These are phyloP conservation scores for Etheostoma spectabile DNA, from an alignment of 2,113 vertebrate genomes.

Conservation along the genomic window DNA sequence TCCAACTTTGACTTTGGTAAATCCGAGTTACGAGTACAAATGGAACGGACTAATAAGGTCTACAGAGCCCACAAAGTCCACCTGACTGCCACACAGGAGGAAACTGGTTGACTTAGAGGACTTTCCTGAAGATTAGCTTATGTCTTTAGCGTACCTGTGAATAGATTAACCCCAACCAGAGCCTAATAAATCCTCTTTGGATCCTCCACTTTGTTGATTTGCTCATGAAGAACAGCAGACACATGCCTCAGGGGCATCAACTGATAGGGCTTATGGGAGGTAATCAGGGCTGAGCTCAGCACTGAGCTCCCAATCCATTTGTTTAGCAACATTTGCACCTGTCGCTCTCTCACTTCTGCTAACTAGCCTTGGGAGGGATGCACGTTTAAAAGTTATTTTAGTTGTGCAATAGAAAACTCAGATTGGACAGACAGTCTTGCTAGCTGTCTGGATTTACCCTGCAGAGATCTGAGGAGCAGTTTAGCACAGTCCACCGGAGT, in stretches of 20 bases:
- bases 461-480: too few relatives aligned
- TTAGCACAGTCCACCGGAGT: too few relatives aligned
- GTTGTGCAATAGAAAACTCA: too few relatives aligned
- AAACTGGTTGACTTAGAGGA: constrained; percentile 1
- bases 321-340: constrained; percentile 72
- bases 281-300: constrained; percentile 78
- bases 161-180: constrained; percentile 73
- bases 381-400: too few relatives aligned
- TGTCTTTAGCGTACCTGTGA: constrained; percentile 68
- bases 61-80: background rate
- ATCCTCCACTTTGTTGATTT: constrained; percentile 67
- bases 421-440: too few relatives aligned
- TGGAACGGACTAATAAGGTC: too few relatives aligned
- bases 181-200: constrained; percentile 71
- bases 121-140: constrained; percentile 59
- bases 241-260: constrained; percentile 51
- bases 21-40: too few relatives aligned
- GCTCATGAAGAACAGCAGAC: constrained; percentile 51
- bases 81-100: constrained; percentile 12
- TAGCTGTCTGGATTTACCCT: too few relatives aligned
- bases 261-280: constrained; percentile 65
- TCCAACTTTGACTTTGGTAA: too few relatives aligned
- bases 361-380: too few relatives aligned
- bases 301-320: constrained; percentile 75
- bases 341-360: constrained; percentile 33